These are phyloP conservation scores for Vespertilio murinus DNA, from an alignment of 2,797 vertebrate genomes.

Conservation along the genomic window DNA sequence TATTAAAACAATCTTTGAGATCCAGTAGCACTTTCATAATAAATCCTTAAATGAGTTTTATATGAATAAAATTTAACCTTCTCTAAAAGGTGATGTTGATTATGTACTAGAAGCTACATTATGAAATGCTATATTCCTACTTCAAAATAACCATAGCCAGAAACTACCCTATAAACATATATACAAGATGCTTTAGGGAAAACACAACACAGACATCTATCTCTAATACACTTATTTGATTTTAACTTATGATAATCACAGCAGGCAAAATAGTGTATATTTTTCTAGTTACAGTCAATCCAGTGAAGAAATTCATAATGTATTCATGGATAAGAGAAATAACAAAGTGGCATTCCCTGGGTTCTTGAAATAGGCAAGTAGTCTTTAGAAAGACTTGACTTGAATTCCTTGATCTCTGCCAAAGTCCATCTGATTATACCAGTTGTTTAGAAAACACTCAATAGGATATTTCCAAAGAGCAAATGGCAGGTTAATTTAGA, in stretches of 20 bases:
- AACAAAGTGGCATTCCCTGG: neutral
- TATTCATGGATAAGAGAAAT: neutral
- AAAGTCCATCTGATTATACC: slow-evolving; percentile 35
- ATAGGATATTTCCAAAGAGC: slow-evolving; percentile 43
- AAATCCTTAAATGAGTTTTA: neutral
- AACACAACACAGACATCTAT: neutral
- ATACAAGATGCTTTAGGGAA: neutral
- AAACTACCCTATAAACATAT: slow-evolving; percentile 5
- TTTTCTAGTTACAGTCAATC: neutral
- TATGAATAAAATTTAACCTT: slow-evolving; percentile 13
- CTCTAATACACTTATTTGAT: slow-evolving; percentile 7
- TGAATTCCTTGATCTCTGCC: slow-evolving; percentile 66
- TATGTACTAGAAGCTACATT: slow-evolving; percentile 36
- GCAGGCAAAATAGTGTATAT: neutral
- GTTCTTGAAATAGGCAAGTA: slow-evolving; percentile 37
- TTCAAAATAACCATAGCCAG: slow-evolving; percentile 29
- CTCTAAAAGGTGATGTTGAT: neutral
- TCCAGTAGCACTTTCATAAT: slow-evolving; percentile 43
- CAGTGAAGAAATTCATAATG: neutral
- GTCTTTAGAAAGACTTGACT: slow-evolving; percentile 58
- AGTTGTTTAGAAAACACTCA: slow-evolving; percentile 66
- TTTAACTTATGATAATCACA: slow-evolving; percentile 51
- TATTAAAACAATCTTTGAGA: neutral
- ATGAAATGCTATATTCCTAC: neutral
- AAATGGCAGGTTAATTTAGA: slow-evolving; percentile 49